phyloP scores from a whole-genome alignment of 2,888 invertebrate genomes.

The Gonocerus acuteangulatus region DNA sequence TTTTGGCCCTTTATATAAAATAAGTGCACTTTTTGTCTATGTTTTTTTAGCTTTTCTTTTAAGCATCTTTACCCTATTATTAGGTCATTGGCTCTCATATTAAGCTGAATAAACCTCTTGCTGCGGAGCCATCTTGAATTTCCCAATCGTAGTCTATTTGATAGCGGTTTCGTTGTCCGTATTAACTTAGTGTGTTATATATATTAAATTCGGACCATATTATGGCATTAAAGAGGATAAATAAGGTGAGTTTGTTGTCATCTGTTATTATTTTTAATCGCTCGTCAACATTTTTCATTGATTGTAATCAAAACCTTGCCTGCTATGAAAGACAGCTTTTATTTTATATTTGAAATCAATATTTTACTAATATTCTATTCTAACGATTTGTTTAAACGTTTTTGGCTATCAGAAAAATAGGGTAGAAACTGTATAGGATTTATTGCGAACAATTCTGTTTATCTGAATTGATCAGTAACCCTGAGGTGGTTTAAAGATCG shows the following conservation, averaged over 20 bases:
- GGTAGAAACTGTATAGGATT: not conserved
- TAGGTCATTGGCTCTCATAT: slow-evolving; percentile 29
- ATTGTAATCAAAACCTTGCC: slow-evolving; percentile 11
- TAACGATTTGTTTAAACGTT: not conserved
- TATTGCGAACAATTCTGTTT: not conserved
- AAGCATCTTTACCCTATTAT: not conserved
- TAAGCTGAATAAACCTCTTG: slow-evolving; percentile 31
- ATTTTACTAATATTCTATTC: not conserved
- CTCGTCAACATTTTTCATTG: not conserved
- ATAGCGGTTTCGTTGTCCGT: slow-evolving; percentile 60
- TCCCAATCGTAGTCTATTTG: slow-evolving; percentile 76
- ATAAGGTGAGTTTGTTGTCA: slow-evolving; percentile 61
- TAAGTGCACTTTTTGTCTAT: not conserved
- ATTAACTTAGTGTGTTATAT: slow-evolving; percentile 17
- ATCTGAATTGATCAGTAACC: too few relatives aligned
- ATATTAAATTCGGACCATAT: slow-evolving; percentile 40
- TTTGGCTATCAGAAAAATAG: not conserved
- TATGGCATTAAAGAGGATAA: slow-evolving; percentile 96
- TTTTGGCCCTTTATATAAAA: not conserved
- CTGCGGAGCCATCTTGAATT: slow-evolving; percentile 66
- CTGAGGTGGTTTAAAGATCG: not conserved
- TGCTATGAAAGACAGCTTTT: slow-evolving; percentile 24
- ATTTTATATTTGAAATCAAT: slow-evolving; percentile 26
- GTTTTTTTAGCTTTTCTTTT: not conserved
- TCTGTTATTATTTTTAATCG: slow-evolving; percentile 1